Evolutionary conservation across 2,888 invertebrate species (phyloP).

Genomic region (Protula sp.): DNA sequence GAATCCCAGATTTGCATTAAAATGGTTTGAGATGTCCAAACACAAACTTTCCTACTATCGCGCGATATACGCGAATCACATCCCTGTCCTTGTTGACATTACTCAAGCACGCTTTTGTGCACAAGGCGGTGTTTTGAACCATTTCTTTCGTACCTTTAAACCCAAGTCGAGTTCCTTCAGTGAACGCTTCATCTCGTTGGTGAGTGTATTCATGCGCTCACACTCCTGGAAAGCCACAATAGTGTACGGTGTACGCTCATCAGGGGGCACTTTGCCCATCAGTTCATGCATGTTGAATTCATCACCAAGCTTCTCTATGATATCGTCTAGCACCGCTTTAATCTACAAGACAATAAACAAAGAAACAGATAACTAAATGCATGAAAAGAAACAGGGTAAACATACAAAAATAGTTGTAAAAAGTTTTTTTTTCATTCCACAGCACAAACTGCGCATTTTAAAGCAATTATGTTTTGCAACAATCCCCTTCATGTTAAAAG

Average conservation of each 20-base stretch:
- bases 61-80: too few relatives aligned
- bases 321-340: constrained; percentile 89
- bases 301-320: constrained; percentile 88
- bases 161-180: constrained; percentile 87
- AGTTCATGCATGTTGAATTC: constrained; percentile 94
- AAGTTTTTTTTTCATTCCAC: too few relatives aligned
- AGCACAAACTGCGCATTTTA: too few relatives aligned
- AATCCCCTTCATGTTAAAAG: too few relatives aligned
- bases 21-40: too few relatives aligned
- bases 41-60: too few relatives aligned
- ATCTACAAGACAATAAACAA: constrained; percentile 57
- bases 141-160: constrained; percentile 75
- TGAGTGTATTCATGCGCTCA: constrained; percentile 89
- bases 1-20: too few relatives aligned
- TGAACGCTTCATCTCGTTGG: constrained; percentile 83
- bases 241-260: constrained; percentile 91
- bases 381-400: neutral
- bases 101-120: too few relatives aligned
- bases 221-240: constrained; percentile 82
- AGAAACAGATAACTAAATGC: neutral
- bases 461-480: too few relatives aligned
- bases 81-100: too few relatives aligned
- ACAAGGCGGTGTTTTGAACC: too few relatives aligned
- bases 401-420: too few relatives aligned
- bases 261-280: constrained; percentile 76